These are phyloP conservation scores for Coelogynopora nodosa DNA, from an alignment of 2,888 invertebrate genomes.

Conservation along the genomic window DNA sequence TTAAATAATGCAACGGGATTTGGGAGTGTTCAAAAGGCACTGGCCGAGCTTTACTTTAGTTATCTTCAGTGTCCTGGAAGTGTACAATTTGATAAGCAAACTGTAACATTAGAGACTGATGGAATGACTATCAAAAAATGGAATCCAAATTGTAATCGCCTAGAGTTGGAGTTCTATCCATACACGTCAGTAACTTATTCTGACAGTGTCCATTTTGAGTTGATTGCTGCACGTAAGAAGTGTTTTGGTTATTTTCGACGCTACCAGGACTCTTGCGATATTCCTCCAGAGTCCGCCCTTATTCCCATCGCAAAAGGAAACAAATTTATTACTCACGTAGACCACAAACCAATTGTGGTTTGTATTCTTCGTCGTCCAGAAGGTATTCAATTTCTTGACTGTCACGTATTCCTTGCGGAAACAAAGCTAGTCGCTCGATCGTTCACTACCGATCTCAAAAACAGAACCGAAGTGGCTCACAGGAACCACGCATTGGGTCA, in stretches of 20 bases:
- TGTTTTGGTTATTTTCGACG: constrained; percentile 33
- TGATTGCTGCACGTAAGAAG: background rate
- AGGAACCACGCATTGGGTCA: background rate
- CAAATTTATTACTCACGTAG: background rate
- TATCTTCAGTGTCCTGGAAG: background rate
- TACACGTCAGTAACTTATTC: constrained; percentile 13
- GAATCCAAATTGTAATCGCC: background rate
- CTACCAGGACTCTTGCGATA: background rate
- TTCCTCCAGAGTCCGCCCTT: background rate
- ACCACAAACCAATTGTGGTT: background rate
- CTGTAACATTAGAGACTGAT: background rate
- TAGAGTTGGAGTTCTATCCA: constrained; percentile 29
- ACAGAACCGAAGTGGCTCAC: background rate
- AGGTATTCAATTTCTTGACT: constrained; percentile 37
- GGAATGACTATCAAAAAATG: constrained; percentile 5
- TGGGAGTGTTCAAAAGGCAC: constrained; percentile 25
- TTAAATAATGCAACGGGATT: constrained; percentile 24
- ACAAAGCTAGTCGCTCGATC: background rate
- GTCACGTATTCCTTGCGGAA: constrained; percentile 32
- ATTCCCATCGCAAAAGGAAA: constrained; percentile 26
- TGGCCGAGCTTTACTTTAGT: background rate
- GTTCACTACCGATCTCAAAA: background rate
- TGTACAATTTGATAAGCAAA: background rate
- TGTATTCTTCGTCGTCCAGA: constrained; percentile 18
- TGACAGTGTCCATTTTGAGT: background rate